Conservation (phyloP, 1,140 invertebrate species). For the Arion vulgaris region DNA sequence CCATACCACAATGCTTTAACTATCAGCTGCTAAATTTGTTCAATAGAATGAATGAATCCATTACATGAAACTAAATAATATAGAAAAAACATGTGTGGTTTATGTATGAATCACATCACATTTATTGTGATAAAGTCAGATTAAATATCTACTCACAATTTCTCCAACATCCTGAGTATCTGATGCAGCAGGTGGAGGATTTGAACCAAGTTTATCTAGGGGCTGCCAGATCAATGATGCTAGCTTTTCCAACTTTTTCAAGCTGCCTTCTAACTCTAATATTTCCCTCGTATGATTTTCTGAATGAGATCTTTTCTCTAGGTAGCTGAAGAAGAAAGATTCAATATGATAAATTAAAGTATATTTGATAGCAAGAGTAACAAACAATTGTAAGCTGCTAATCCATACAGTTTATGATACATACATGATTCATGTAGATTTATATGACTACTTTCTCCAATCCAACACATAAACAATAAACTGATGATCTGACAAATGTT, state of each 20-base stretch:
- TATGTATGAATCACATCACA: too few relatives aligned
- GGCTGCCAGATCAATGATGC: constrained; percentile 86
- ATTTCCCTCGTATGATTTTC: constrained; percentile 75
- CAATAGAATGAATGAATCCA: too few relatives aligned
- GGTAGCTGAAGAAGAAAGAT: constrained; percentile 55
- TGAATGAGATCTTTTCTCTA: constrained; percentile 61
- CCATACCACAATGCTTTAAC: too few relatives aligned
- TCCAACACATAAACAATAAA: not conserved
- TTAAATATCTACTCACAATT: not conserved
- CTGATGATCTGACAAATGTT: too few relatives aligned
- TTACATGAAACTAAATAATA: too few relatives aligned
- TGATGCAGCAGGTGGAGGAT: constrained; percentile 87
- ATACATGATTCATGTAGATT: too few relatives aligned
- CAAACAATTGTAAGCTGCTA: too few relatives aligned
- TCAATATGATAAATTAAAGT: too few relatives aligned
- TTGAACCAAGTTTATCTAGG: constrained; percentile 87
- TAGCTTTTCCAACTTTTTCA: constrained; percentile 85
- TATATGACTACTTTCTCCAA: not conserved
- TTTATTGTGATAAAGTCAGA: not conserved
- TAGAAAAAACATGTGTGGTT: too few relatives aligned
- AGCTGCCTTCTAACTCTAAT: constrained; percentile 81
- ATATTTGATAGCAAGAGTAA: too few relatives aligned
- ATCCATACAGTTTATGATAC: too few relatives aligned
- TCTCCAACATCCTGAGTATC: constrained; percentile 75
- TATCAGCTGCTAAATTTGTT: too few relatives aligned